Conservation (phyloP, 2,113 vertebrate species). For the Morone chrysops region DNA sequence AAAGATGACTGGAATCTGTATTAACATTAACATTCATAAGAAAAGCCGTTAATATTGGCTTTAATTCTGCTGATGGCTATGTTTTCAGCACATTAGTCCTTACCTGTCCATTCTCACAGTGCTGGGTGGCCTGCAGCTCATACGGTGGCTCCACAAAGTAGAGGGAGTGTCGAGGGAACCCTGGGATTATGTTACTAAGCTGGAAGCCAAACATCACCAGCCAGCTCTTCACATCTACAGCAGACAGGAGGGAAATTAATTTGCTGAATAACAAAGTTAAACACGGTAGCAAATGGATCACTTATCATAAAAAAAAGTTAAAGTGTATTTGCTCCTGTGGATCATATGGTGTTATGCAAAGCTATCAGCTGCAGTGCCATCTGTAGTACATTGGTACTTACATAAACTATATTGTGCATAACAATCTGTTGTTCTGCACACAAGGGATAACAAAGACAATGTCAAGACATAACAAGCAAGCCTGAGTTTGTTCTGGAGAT, state of each 20-base stretch:
- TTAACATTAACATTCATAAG: neutral
- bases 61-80: neutral
- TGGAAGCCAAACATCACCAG: conserved; percentile 99
- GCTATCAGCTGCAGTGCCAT: conserved; percentile 12
- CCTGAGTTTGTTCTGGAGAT: neutral
- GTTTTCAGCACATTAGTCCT: neutral
- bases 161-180: conserved; percentile 96
- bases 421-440: conserved; percentile 20
- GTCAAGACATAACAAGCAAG: neutral
- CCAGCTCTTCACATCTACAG: conserved; percentile 98
- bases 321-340: conserved; percentile 28
- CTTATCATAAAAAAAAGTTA: conserved; percentile 16
- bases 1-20: neutral
- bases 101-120: conserved; percentile 93
- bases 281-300: conserved; percentile 31
- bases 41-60: neutral
- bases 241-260: conserved; percentile 45
- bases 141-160: conserved; percentile 97
- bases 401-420: conserved; percentile 14
- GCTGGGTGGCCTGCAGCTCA: conserved; percentile 94
- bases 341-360: conserved; percentile 27
- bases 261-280: conserved; percentile 44
- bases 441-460: conserved; percentile 6
- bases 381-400: conserved; percentile 21
- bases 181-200: conserved; percentile 98